Evolutionary conservation across 23 tunicate species (phyloP).

Genomic region (Botrylloides violaceus): DNA sequence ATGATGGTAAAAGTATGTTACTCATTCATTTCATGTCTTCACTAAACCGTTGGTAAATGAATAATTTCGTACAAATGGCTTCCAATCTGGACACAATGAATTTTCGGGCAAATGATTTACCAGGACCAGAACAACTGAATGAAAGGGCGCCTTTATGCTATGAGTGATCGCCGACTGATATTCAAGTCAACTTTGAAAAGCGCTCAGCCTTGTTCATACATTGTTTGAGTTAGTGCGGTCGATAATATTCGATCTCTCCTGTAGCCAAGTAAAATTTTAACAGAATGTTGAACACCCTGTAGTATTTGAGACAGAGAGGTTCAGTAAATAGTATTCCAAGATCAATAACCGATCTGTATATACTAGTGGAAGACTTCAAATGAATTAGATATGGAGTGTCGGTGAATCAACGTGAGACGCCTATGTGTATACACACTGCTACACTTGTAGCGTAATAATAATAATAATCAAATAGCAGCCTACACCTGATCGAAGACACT

Average conservation of each 20-base stretch:
- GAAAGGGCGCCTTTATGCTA: not conserved
- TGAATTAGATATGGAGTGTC: too few species aligned
- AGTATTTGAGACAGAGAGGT: not conserved
- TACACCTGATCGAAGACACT: too few species aligned
- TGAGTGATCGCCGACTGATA: not conserved
- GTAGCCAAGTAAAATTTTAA: not conserved
- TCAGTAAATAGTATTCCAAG: not conserved
- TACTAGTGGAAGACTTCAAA: too few species aligned
- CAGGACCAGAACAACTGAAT: conserved; percentile 7
- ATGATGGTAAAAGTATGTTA: not conserved
- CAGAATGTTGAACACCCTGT: not conserved
- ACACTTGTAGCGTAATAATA: too few species aligned
- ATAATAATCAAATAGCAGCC: too few species aligned
- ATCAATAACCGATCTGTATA: too few species aligned
- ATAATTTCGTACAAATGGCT: conserved; percentile 28
- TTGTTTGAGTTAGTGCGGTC: not conserved
- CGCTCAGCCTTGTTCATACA: not conserved
- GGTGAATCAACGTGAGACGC: too few species aligned
- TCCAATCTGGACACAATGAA: conserved; percentile 25
- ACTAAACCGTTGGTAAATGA: conserved; percentile 33
- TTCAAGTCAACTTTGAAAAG: not conserved
- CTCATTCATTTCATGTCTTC: conserved; percentile 11
- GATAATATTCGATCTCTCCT: not conserved
- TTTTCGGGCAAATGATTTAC: conserved; percentile 32
- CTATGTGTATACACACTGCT: too few species aligned